Evolutionary conservation across 2,888 invertebrate genomes (phyloP), one percentile per base, ranked within the genome.

Genomic region (Drosophila kanekoi): DNA sequence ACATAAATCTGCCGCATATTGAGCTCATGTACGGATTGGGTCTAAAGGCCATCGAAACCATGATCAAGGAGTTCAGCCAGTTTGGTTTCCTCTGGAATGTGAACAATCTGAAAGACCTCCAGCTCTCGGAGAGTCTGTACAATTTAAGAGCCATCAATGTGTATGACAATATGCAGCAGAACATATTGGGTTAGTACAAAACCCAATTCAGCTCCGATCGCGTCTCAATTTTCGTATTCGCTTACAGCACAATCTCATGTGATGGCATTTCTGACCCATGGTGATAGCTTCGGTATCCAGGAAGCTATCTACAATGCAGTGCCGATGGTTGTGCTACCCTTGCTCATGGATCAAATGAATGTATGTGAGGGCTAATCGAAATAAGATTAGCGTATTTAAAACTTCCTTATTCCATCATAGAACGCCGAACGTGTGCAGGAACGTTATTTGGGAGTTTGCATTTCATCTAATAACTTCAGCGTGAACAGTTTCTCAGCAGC

Each of bases 51-150:
- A 66, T 92, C 28, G 16, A 90, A 3, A 44, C 71, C 0, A 90
- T 88, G 43, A 87, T 93, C 41, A 43, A 64, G 6, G 58, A 86
- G 9, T 70, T 92, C 20, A 74, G 79, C 0, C 81, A 91, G 3
- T 91, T 91, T 62, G 83, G 91, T 11, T 92, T 93, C 18, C 51
- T 93, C 4, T 93, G 92, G 92, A 93, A 92, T 77, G 87, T 88
- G 37, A 89, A 90, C 43, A 53, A 66, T 38, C 3, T 64, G 0
- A 81, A 90, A 10, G 0, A 40, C 0, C 0, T 54, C 0, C 37
- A 57, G 4, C 33, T 70, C 6, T 38, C 54, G 0, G 32, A 56
- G 0, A 13, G 91, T 23, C 90, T 73, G 2, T 5, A 20, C 9
- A 89, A 90, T 52, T 47, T 90, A 8, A 40, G 72, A 20, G 52